A percentile compares a stretch with the other conserved stretches of the same genome.
phyloP scores from a whole-genome alignment of 2,888 invertebrate species.

The Syrphus vitripennis region DNA sequence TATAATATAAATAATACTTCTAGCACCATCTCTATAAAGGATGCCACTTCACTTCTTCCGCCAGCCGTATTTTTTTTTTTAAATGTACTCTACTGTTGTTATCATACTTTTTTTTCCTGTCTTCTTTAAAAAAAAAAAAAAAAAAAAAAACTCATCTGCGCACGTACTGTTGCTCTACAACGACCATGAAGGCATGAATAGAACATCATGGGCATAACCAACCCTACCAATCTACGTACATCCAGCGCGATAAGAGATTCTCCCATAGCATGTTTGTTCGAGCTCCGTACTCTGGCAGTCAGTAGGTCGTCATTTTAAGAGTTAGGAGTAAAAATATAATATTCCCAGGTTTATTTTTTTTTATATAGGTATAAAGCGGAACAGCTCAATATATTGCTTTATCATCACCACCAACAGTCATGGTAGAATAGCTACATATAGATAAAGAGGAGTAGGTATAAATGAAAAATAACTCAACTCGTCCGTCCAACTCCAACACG shows the following conservation, averaged over 20 bases:
- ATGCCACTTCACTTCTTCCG: constrained; percentile 28
- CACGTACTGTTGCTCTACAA: constrained; percentile 67
- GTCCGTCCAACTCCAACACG: too few species aligned
- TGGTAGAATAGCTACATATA: not conserved
- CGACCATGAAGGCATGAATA: constrained; percentile 23
- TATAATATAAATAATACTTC: not conserved
- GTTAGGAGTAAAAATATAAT: constrained; percentile 36
- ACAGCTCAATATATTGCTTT: constrained; percentile 40
- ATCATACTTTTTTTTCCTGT: constrained; percentile 8
- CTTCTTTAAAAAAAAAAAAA: constrained; percentile 44
- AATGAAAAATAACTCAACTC: not conserved
- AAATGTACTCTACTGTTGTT: constrained; percentile 19
- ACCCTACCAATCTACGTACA: not conserved
- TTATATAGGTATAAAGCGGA: too few species aligned
- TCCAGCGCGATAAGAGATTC: constrained; percentile 3
- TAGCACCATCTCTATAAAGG: constrained; percentile 10
- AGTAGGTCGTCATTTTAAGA: not conserved
- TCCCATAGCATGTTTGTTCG: constrained; percentile 3
- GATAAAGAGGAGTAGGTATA: not conserved
- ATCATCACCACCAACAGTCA: constrained; percentile 46
- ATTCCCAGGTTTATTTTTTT: constrained; percentile 71
- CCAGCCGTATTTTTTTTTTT: not conserved
- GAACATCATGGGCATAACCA: constrained; percentile 10
- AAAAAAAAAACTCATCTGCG: too few species aligned
- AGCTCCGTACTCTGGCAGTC: not conserved